A percentile compares a stretch with the other conserved stretches of the same genome.
These are phyloP conservation scores for Narcine bancroftii DNA, from an alignment of 2,113 vertebrate species.

Conservation along the genomic window DNA sequence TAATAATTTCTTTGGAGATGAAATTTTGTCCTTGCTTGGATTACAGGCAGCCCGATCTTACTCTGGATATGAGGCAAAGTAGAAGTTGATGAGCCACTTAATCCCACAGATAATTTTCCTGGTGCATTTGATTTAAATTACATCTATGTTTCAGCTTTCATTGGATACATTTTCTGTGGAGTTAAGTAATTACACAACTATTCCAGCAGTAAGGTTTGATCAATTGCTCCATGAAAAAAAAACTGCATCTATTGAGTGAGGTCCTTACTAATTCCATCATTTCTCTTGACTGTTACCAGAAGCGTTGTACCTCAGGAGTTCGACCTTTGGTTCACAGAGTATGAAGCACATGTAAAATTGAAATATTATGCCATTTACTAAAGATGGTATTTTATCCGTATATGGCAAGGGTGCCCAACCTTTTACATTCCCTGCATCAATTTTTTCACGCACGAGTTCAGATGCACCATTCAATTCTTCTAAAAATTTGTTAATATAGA, in stretches of 20 bases:
- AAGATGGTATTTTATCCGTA: constrained; percentile 37
- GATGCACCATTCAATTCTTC: no score
- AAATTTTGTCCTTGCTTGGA: neutral
- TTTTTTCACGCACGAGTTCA: no score
- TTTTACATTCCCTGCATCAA: no score
- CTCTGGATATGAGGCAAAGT: neutral
- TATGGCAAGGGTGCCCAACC: no score
- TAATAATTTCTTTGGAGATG: no score
- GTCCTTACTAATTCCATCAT: neutral
- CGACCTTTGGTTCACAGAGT: constrained; percentile 6
- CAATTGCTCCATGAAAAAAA: neutral
- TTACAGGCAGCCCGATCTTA: neutral
- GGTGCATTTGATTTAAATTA: neutral
- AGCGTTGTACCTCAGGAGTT: constrained; percentile 1
- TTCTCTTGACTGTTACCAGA: constrained; percentile 37
- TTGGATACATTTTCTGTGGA: neutral
- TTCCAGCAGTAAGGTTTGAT: neutral
- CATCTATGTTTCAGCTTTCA: neutral
- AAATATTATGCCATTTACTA: constrained; percentile 41
- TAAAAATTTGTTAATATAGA: no score
- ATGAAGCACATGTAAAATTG: constrained; percentile 21
- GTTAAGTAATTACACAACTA: neutral
- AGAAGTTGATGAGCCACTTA: neutral
- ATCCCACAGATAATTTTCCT: neutral
- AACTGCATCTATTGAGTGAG: neutral